Evolutionary conservation across 2,888 invertebrate species (phyloP).

Genomic region (Spisula solida): DNA sequence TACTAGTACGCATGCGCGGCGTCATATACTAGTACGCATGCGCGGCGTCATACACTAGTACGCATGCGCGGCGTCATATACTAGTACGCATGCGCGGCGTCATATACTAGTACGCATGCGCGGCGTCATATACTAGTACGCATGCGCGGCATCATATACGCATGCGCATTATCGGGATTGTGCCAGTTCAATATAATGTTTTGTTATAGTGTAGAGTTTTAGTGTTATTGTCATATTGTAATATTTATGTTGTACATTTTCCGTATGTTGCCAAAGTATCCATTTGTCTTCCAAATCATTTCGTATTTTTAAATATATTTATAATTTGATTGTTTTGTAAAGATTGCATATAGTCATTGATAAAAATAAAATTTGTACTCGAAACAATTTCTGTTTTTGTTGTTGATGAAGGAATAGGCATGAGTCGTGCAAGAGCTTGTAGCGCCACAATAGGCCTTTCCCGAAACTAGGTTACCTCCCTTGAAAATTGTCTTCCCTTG

Average conservation of each 20-base stretch:
- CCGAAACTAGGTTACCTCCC: too few species aligned
- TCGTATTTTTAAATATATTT: background rate
- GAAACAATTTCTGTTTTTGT: too few species aligned
- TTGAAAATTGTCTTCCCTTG: too few species aligned
- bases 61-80: too few species aligned
- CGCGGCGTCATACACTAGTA: too few species aligned
- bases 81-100: too few species aligned
- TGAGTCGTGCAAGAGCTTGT: too few species aligned
- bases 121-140: background rate
- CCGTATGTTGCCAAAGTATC: constrained; percentile 19
- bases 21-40: too few species aligned
- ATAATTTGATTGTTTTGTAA: background rate
- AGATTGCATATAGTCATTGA: background rate
- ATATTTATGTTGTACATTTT: background rate
- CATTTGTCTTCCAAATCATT: background rate
- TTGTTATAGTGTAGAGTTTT: background rate
- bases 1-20: too few species aligned
- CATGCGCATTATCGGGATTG: background rate
- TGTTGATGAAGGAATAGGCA: too few species aligned
- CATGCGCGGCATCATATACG: background rate
- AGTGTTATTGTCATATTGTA: background rate
- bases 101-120: too few species aligned
- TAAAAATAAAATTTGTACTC: background rate
- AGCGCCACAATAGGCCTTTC: too few species aligned
- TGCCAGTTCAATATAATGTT: background rate